phyloP scores from a whole-genome alignment of 2,113 vertebrate species.

The Apteryx mantelli region DNA sequence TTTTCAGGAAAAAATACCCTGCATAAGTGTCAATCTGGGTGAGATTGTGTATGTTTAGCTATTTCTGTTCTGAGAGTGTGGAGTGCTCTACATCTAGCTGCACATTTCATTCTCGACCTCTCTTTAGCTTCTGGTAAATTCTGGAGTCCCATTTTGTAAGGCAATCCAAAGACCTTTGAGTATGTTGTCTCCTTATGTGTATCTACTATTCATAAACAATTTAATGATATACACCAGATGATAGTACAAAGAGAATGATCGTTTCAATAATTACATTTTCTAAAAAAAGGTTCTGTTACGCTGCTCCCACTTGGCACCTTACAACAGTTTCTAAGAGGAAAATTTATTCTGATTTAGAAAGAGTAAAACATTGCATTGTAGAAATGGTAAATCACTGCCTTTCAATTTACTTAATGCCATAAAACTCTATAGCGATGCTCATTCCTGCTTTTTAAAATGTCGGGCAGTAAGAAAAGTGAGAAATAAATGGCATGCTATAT shows the following conservation, averaged over 20 bases:
- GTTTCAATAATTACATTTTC: neutral
- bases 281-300: neutral
- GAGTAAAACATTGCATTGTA: neutral
- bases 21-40: neutral
- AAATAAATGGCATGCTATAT: conserved; percentile 14
- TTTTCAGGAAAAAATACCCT: neutral
- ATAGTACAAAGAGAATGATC: neutral
- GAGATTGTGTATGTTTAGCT: neutral
- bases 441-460: neutral
- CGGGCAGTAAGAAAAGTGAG: neutral
- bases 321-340: neutral
- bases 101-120: neutral
- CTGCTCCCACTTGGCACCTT: neutral
- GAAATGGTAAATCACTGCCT: neutral
- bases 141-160: neutral
- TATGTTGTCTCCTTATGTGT: neutral
- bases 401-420: neutral
- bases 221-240: neutral
- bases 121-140: neutral
- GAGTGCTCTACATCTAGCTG: neutral
- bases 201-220: neutral
- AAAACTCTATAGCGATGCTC: neutral
- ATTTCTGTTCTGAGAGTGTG: neutral
- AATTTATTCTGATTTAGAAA: conserved; percentile 23
- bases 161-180: neutral